These are phyloP conservation scores for Drosophila suboccidentalis DNA, from an alignment of 2,888 invertebrate genomes.

Conservation along the genomic window DNA sequence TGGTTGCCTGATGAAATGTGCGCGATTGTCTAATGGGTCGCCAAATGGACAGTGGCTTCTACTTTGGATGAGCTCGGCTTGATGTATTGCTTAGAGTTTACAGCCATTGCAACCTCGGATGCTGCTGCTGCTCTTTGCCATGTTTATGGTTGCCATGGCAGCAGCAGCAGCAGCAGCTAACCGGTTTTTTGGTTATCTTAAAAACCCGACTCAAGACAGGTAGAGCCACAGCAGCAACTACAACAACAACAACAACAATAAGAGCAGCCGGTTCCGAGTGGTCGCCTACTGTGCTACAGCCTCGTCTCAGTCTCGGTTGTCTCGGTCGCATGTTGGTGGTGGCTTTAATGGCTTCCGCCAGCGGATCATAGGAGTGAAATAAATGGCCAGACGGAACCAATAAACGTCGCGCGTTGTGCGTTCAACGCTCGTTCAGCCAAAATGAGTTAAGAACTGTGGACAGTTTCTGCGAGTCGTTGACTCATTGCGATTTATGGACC, in stretches of 20 bases:
- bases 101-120: slow-evolving; percentile 39
- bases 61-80: slow-evolving; percentile 53
- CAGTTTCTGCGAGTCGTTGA: slow-evolving; percentile 69
- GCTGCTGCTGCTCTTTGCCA: slow-evolving; percentile 44
- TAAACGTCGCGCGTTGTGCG: slow-evolving; percentile 82
- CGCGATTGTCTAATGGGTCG: slow-evolving; percentile 78
- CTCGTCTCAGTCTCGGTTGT: neutral
- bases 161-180: slow-evolving; percentile 48
- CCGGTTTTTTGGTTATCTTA: slow-evolving; percentile 71
- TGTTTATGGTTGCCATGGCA: slow-evolving; percentile 73
- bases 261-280: slow-evolving; percentile 56
- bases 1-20: slow-evolving; percentile 62
- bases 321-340: slow-evolving; percentile 77
- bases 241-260: neutral
- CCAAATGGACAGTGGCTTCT: slow-evolving; percentile 63
- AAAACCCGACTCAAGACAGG: slow-evolving; percentile 63
- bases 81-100: slow-evolving; percentile 51
- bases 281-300: slow-evolving; percentile 57
- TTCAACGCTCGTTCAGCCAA: slow-evolving; percentile 66
- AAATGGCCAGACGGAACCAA: slow-evolving; percentile 85
- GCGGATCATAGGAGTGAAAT: slow-evolving; percentile 84
- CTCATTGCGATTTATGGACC: slow-evolving; percentile 68
- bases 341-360: slow-evolving; percentile 86
- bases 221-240: slow-evolving; percentile 43
- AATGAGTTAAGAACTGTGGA: slow-evolving; percentile 80